phyloP scores from a whole-genome alignment of 2,113 vertebrate genomes.

The Morone saxatilis region DNA sequence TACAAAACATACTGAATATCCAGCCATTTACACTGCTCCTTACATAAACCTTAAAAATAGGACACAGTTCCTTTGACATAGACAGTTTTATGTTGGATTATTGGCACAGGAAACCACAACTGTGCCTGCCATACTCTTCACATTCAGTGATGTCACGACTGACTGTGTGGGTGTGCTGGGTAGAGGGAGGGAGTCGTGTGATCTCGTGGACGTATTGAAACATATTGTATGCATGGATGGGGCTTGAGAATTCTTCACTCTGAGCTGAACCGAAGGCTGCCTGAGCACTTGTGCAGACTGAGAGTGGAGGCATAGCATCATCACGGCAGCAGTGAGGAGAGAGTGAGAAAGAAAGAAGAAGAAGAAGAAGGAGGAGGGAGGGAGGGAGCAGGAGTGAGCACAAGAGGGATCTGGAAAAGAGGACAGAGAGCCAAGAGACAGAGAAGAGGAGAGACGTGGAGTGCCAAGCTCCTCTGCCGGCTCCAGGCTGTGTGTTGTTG shows the following conservation, averaged over 20 bases:
- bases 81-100: slow-evolving; percentile 6
- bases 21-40: slow-evolving; percentile 16
- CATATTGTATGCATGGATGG: slow-evolving; percentile 76
- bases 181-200: slow-evolving; percentile 30
- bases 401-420: slow-evolving; percentile 73
- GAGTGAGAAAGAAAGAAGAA: slow-evolving; percentile 50
- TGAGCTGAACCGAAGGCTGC: slow-evolving; percentile 57
- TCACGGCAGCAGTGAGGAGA: slow-evolving; percentile 58
- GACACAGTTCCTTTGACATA: slow-evolving; percentile 1
- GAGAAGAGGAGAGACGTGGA: slow-evolving; percentile 74
- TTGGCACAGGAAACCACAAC: slow-evolving; percentile 19
- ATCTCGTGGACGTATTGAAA: slow-evolving; percentile 58
- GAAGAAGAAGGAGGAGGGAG: slow-evolving; percentile 19
- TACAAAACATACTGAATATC: neutral
- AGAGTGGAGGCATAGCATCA: slow-evolving; percentile 70
- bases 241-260: slow-evolving; percentile 62
- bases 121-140: slow-evolving; percentile 13
- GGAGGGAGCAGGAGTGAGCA: slow-evolving; percentile 61
- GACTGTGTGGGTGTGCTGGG: slow-evolving; percentile 57
- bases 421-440: slow-evolving; percentile 76
- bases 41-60: slow-evolving; percentile 1
- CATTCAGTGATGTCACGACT: slow-evolving; percentile 42
- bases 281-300: slow-evolving; percentile 49
- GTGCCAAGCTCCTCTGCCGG: slow-evolving; percentile 67
- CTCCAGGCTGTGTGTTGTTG: slow-evolving; percentile 54